Evolutionary conservation across 2,888 invertebrate genomes (phyloP), one percentile per base, ranked within the genome.

Genomic region (Drosophila demipolita): DNA sequence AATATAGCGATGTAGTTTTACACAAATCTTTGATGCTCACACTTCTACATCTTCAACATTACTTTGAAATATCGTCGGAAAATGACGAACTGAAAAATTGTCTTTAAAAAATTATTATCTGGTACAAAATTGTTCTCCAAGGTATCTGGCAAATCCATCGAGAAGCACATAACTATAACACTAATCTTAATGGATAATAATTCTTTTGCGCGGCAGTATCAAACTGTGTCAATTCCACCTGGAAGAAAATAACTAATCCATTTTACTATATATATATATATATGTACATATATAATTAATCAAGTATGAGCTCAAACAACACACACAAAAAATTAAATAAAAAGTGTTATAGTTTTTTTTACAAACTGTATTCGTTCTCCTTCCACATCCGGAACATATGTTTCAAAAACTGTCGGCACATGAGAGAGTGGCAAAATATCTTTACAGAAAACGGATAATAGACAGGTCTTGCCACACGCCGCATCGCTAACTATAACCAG

Each of bases 11-110:
- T 38, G 9, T 38, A 9, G 17, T 38, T 38, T n/a, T 9, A 38
- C 38, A 35, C 86, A 82, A 91, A 93, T 92, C 91, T 97, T 98
- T 94, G 98, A 98, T 90, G 97, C 96, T 93, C 99, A 99, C 78
- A 99, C 98, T 94, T 98, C 98, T 92, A 99, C 98, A 94, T 99
- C 99, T 91, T 99, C 99, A 92, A 99, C 99, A 96, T 99, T 99
- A 94, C 99, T 99, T 94, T 99, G 99, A 94, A 99, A 99, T 89
- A 99, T 99, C 91, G 99, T 99, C 92, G 99, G 99, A 94, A 99
- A 98, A 94, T 99, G 99, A 88, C 99, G 98, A 95, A 99, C 98
- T 90, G 99, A 99, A 95, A 99, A 99, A 94, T 99, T 98, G 94
- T 99, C 99, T 95, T 99, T 99, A 94, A 91, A 99, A 95, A 91